Evolutionary conservation across 1,140 invertebrate species (phyloP), one percentile per base, ranked within the genome.

Genomic region (Drosophila leontia): DNA sequence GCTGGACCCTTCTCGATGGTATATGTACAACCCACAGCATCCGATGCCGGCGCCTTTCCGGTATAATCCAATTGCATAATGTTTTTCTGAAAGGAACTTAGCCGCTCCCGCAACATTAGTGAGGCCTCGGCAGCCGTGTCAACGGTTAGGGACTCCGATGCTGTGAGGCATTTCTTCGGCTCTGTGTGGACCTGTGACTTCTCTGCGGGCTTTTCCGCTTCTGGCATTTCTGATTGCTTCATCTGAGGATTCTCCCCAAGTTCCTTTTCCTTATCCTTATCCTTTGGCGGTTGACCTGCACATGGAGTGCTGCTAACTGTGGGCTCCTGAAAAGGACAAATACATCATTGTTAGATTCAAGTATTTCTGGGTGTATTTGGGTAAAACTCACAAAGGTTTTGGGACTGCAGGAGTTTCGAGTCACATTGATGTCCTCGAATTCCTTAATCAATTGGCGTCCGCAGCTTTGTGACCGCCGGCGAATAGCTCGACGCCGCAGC

Each of bases 401-500:
- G 13, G 70, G 44, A 57, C 69, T 75, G 41, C 72, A 50, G 19
- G 63, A 59, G 34, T 55, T 61, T 1, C 35, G 48, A 11, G 42
- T 44, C n/a, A 34, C 12, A 13, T 53, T 39, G 1, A 19, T 15
- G 15, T 59, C 55, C 5, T 90, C 76, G 32, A 88, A 88, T 34
- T 88, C 85, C 7, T 51, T 63, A 3, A 88, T 47, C 44, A 88
- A 41, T 45, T 78, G 67, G n/a, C 84, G 83, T 5, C 78, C 81
- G 32, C 59, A 68, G 42, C 85, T 81, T 8, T 72, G 81, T 5
- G 84, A 90, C 1, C 74, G 78, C 29, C 84, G 47, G 1, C 60
- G 78, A n/a, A 88, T 76, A 17, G 84, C 84, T 41, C 68, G 75
- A 1, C 84, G 84, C 4, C 84, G 84, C 15, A 88, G 48, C 7